Base-by-base conservation (phyloP, 2,888 invertebrate genomes). In the Volucella bombylans region DNA sequence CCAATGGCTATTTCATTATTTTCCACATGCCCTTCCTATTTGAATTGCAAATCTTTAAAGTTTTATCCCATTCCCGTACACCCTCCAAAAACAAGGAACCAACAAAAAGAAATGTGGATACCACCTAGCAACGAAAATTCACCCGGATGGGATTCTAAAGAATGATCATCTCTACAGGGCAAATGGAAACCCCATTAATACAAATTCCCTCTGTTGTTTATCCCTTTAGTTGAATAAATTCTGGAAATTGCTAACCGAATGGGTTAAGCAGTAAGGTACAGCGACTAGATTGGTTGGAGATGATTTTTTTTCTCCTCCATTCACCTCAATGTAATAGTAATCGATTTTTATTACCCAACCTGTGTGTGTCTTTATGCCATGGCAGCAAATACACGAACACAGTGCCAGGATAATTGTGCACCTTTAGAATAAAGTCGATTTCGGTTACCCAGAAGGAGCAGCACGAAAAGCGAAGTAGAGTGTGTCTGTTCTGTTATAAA, bases 291-390 rank as follows among this genome's bases (percentile, higher is more conserved):
- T 52, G 55, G 49, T 79, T 73, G 69, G 55, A 69, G 74, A 64
- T 47, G 78, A 73, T 73, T 79, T 79, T 73, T 79, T 79, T 59
- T 54, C 79, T 15, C 50, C 39, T 74, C 73, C 50, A 69, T 73
- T 73, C 82, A 78, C 57, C 68, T 82, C 73, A 64, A 64, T 79
- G 69, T 83, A 61, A 74, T 69, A 69, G 82, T 79, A 83, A 83
- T 83, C 82, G 79, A 83, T 83, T 83, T 83, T 83, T 83, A 83
- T 83, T 74, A 69, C 82, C 31, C 67, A 82, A 72, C 45, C 67
- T 64, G 47, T 74, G 18, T 18, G n/a, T 1, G 65, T 41, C 65
- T 57, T 31, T 31, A 31, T 67, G 50, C 65, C 38, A 52, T 14
- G 38, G 31, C 38, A 61, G 61, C 68, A 49, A 64, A 61, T 61